Evolutionary conservation across 1,140 invertebrate genomes (phyloP), one percentile per base, ranked within the genome.

Genomic region (Macrostomum lignano): DNA sequence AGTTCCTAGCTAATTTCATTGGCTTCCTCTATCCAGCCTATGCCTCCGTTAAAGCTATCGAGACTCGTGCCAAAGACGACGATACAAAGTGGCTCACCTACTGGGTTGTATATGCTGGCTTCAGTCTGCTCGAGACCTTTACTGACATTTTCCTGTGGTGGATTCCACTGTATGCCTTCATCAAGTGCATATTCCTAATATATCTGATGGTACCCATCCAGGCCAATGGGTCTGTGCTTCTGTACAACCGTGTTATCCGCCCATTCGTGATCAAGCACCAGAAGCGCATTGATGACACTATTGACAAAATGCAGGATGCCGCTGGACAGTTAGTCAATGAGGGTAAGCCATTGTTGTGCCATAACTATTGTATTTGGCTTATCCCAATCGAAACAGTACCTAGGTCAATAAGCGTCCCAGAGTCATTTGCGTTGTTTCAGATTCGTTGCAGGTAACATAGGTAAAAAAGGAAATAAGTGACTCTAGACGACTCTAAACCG

Each of bases 11-110:
- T 60, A 96, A 96, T 57, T 60, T 72, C 26, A 77, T 96, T 47
- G 86, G 82, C 11, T 93, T 96, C 51, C 48, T 76, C 1, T 96
- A 96, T 58, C 88, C 88, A 14, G 84, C 86, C 1, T 94, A 93
- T 56, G 68, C 71, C 42, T 93, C 67, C 15, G 47, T 68, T 19
- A 59, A 60, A 39, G 69, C 70, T 3, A 60, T 72, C 21, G 69
- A 72, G 51, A 64, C 61, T 4, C 36, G 39, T 17, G 41, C 44
- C 25, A 67, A 67, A 43, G 63, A 67, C 31, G 70, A 71, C 62
- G 88, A 98, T 55, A 91, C 82, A 3, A 86, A 88, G 61, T 98
- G 88, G 88, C 62, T 96, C 17, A 96, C 78, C 5, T 98, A 96
- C 51, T 94, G 84, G 86, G 81, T 88, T 3, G 78, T 91, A 0